These are phyloP conservation scores for Danio choprae DNA, from an alignment of 2,797 vertebrate species.

Conservation along the genomic window DNA sequence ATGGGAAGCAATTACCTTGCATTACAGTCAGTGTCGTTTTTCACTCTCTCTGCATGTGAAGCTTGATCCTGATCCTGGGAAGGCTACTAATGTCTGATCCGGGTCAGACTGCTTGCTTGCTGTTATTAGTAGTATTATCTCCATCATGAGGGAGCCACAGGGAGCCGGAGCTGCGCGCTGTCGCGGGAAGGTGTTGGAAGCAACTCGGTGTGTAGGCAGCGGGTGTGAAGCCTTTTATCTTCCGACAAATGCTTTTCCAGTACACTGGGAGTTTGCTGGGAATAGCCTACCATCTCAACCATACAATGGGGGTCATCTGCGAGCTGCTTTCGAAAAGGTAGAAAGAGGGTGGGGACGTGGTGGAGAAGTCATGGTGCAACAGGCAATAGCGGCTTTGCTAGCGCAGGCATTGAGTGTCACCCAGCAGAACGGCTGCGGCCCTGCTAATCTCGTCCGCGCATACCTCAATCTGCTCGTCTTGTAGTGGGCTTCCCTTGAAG, in stretches of 20 bases:
- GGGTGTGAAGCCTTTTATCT: constrained; percentile 87
- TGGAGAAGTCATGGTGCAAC: constrained; percentile 72
- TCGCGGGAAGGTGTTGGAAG: constrained; percentile 82
- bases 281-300: constrained; percentile 53
- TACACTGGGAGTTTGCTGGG: constrained; percentile 70
- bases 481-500: constrained; percentile 72
- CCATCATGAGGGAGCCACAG: constrained; percentile 69
- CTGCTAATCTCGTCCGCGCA: constrained; percentile 65
- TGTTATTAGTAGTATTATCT: constrained; percentile 52
- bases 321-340: constrained; percentile 53
- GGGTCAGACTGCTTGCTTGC: constrained; percentile 61
- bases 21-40: constrained; percentile 81
- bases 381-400: constrained; percentile 69
- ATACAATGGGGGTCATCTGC: constrained; percentile 64
- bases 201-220: constrained; percentile 80
- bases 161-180: constrained; percentile 76
- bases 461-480: constrained; percentile 76
- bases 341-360: constrained; percentile 66
- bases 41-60: constrained; percentile 68
- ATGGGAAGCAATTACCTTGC: constrained; percentile 85
- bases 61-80: constrained; percentile 41
- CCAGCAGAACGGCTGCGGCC: constrained; percentile 64
- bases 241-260: constrained; percentile 80
- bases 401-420: constrained; percentile 63
- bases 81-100: constrained; percentile 62